Evolutionary conservation across 2,888 invertebrate genomes (phyloP), one percentile per base, ranked within the genome.

Genomic region (Eupelmus urozonus): DNA sequence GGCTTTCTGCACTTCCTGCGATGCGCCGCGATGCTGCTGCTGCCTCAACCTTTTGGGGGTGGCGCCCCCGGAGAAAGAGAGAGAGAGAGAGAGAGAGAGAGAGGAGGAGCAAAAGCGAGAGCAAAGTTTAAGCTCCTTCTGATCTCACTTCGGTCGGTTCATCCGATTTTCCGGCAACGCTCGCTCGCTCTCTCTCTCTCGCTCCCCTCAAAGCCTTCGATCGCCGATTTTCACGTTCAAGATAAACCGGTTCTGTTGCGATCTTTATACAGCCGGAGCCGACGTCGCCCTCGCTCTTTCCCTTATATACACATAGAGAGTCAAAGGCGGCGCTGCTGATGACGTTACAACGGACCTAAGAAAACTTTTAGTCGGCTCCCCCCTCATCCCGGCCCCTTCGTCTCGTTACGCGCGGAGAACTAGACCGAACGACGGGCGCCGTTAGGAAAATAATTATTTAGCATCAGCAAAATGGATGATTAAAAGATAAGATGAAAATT

Each of bases 111-210:
- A 34, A n/a, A 62, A 45, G 45, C 2, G 4, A 42, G 71, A 53
- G 70, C 55, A 74, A 72, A 80, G 71, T 80, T 80, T 75, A 80
- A 78, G 78, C 72, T 59, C 45, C 71, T 34, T 72, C 75, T 78
- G 75, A 77, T 78, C 74, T 78, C 73, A 62, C 57, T 72, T 74
- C 60, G 67, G 65, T 62, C 72, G 71, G 69, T 67, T 80, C 78
- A 78, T 81, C 79, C 81, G 81, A 80, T 82, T 82, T 78, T 59
- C 77, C 72, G 69, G 65, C 76, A 45, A 76, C 59, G 53, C 49
- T 49, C 29, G n/a, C n/a, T n/a, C n/a, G n/a, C n/a, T n/a, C n/a
- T n/a, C n/a, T n/a, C n/a, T n/a, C n/a, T n/a, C n/a, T n/a, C n/a
- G n/a, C 40, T 76, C 51, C 40, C 49, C 67, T 69, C 66, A 63